phyloP scores from a whole-genome alignment of 37 sponge, comb jelly and placozoan genomes.

The Agelas oroides region DNA sequence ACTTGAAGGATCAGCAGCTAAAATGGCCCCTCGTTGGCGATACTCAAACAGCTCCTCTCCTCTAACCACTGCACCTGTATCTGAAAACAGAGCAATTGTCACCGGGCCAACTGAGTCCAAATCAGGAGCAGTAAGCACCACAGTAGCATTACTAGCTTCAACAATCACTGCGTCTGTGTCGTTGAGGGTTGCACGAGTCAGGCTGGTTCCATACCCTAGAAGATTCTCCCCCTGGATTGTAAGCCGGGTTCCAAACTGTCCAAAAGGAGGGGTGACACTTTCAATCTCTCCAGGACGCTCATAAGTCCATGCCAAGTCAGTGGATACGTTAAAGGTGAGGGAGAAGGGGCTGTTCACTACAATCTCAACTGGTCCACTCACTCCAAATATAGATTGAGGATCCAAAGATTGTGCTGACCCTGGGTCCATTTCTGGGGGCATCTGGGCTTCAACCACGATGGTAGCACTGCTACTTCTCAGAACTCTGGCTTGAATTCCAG shows the following conservation, averaged over 20 bases:
- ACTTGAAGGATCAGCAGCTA: conserved; percentile 13
- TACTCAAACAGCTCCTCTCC: conserved; percentile 54
- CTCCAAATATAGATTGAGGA: background rate
- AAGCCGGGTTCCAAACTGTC: conserved; percentile 70
- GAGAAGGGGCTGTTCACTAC: background rate
- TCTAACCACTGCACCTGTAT: conserved; percentile 58
- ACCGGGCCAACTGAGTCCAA: conserved; percentile 4
- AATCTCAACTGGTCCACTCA: conserved; percentile 3
- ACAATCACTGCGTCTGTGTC: conserved; percentile 12
- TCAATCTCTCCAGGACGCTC: conserved; percentile 39
- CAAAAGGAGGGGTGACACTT: conserved; percentile 49
- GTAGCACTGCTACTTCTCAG: background rate
- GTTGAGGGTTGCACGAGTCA: conserved; percentile 17
- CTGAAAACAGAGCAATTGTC: conserved; percentile 40
- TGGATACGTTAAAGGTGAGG: conserved; percentile 10
- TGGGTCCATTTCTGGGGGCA: background rate
- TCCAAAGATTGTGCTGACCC: background rate
- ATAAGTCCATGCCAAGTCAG: conserved; percentile 45
- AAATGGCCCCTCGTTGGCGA: conserved; percentile 41
- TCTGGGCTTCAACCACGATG: conserved; percentile 36
- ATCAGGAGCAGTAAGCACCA: conserved; percentile 28
- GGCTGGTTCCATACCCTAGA: conserved; percentile 56
- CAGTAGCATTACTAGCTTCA: background rate
- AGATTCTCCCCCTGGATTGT: conserved; percentile 63
- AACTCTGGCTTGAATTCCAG: conserved; percentile 40